phyloP scores from a whole-genome alignment of 2,797 vertebrate species.

The Phylloscopus collybita region DNA sequence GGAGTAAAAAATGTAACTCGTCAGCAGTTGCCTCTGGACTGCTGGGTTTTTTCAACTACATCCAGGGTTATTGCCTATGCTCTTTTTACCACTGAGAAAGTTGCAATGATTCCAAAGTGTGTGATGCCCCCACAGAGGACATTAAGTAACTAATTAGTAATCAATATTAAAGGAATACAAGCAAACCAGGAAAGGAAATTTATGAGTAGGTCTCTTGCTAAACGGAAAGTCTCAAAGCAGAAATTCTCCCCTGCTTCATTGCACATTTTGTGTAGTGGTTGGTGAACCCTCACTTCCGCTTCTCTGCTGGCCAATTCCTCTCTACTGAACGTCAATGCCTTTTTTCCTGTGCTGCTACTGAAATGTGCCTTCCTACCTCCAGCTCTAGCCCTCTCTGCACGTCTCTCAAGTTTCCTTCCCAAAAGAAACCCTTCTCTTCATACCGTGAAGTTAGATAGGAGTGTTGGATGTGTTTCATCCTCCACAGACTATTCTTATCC shows the following conservation, averaged over 20 bases:
- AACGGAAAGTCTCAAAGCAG: neutral
- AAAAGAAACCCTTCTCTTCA: neutral
- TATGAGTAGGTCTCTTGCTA: neutral
- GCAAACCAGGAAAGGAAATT: neutral
- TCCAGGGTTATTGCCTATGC: neutral
- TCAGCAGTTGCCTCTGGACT: neutral
- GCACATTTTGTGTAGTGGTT: neutral
- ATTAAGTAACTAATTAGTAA: neutral
- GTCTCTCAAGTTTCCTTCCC: neutral
- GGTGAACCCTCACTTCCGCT: neutral
- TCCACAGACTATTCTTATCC: neutral
- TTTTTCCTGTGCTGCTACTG: neutral
- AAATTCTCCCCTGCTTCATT: fast-evolving
- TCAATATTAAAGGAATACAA: neutral
- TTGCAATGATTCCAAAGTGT: neutral
- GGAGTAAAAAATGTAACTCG: neutral
- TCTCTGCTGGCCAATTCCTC: neutral
- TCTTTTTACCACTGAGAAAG: neutral
- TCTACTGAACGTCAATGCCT: neutral
- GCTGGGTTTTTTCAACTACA: neutral
- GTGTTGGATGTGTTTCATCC: neutral
- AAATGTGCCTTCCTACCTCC: neutral
- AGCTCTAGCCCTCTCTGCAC: neutral
- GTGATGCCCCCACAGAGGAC: fast-evolving
- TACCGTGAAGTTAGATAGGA: neutral